Evolutionary conservation across 2,113 vertebrate genomes (phyloP).

Genomic region (Dromas ardeola): DNA sequence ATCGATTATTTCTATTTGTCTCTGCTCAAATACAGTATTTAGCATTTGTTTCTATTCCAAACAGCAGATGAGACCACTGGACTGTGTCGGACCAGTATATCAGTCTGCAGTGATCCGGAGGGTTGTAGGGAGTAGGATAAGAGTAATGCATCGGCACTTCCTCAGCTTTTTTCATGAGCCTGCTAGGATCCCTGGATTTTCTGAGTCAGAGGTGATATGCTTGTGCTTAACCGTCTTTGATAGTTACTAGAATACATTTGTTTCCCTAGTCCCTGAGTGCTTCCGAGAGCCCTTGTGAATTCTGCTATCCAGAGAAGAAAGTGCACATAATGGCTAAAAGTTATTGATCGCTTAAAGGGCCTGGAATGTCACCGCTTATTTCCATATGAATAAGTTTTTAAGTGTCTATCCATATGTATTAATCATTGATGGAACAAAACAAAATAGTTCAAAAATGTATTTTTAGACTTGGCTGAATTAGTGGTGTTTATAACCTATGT

Average conservation of each 20-base stretch:
- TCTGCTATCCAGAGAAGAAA: background rate
- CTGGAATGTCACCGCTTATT: background rate
- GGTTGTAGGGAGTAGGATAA: background rate
- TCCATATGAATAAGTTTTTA: background rate
- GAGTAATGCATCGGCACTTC: background rate
- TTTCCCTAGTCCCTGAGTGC: background rate
- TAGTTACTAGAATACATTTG: background rate
- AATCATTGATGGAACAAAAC: background rate
- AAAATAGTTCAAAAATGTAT: background rate
- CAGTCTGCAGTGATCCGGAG: background rate
- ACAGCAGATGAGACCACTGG: background rate
- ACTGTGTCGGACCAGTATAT: too few relatives aligned
- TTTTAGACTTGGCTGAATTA: background rate
- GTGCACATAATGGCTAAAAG: background rate
- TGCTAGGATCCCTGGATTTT: background rate
- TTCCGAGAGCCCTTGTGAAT: background rate
- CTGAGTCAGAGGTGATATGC: background rate
- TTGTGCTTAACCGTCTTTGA: background rate
- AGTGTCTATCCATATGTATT: background rate
- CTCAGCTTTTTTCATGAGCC: background rate
- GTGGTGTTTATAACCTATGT: background rate
- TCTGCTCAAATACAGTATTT: background rate
- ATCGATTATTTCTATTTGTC: background rate
- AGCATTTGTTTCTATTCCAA: background rate
- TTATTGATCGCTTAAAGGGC: background rate